Evolutionary conservation across 2,888 invertebrate genomes (phyloP).

Genomic region (Eudemis profundana): DNA sequence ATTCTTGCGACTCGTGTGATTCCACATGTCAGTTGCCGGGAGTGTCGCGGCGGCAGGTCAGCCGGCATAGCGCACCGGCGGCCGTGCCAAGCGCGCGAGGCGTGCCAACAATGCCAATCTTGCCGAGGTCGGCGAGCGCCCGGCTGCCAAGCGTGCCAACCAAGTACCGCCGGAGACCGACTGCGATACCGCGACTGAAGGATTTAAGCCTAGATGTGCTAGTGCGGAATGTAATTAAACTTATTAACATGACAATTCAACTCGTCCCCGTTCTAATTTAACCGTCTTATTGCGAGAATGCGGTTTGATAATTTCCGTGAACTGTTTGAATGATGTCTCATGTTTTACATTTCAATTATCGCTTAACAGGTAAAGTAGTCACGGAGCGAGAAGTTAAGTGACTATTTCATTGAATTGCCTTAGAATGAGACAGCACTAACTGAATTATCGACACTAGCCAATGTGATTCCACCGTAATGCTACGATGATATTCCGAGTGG

Average conservation of each 20-base stretch:
- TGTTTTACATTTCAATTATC: neutral
- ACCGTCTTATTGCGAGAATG: slow-evolving; percentile 5
- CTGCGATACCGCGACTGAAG: slow-evolving; percentile 75
- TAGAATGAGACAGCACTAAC: too few relatives aligned
- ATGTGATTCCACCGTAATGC: neutral
- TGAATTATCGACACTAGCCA: too few relatives aligned
- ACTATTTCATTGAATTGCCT: neutral
- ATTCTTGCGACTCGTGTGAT: slow-evolving; percentile 50
- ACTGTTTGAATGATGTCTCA: neutral
- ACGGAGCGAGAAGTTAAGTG: neutral
- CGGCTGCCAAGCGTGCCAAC: slow-evolving; percentile 51
- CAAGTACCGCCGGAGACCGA: slow-evolving; percentile 68
- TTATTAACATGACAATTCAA: slow-evolving; percentile 24
- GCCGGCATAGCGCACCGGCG: slow-evolving; percentile 50
- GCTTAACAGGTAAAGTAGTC: neutral
- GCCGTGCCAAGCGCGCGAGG: slow-evolving; percentile 46
- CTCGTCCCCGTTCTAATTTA: slow-evolving; percentile 19
- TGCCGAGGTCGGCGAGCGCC: slow-evolving; percentile 50
- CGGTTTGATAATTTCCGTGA: neutral
- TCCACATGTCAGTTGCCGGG: slow-evolving; percentile 45
- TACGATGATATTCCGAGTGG: neutral
- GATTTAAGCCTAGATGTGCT: slow-evolving; percentile 85
- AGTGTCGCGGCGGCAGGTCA: slow-evolving; percentile 55
- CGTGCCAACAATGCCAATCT: slow-evolving; percentile 44
- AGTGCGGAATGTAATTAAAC: slow-evolving; percentile 80